Conservation (phyloP, 2,888 invertebrate species). For the Acanthosepion lycidas region DNA sequence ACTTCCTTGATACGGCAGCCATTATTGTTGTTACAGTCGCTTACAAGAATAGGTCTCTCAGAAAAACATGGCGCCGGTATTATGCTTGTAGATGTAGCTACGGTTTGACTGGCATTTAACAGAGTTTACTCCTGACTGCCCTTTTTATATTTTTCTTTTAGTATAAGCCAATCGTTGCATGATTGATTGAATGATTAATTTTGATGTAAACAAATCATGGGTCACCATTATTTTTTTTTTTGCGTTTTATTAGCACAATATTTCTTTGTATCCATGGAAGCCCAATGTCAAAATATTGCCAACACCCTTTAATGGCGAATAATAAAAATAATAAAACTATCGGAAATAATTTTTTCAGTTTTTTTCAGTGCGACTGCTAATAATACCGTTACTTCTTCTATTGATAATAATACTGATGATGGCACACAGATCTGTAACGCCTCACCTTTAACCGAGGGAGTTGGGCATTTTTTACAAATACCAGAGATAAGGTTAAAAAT, state of each 20-base stretch:
- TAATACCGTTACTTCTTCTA: no score
- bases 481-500: no score
- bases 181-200: slow-evolving; percentile 33
- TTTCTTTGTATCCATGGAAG: not conserved
- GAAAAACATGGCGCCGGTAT: not conserved
- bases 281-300: not conserved
- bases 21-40: not conserved
- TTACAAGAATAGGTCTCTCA: not conserved
- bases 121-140: not conserved
- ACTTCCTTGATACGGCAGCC: not conserved
- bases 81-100: not conserved
- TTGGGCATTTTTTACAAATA: no score
- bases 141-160: not conserved
- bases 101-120: slow-evolving; percentile 8
- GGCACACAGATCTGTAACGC: no score
- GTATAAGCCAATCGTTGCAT: not conserved
- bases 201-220: not conserved
- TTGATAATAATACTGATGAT: no score
- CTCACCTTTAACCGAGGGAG: no score
- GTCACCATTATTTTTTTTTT: not conserved
- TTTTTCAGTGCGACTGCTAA: no score
- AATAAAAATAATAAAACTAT: not conserved
- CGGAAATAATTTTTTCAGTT: no score
- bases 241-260: not conserved
- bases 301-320: not conserved